Evolutionary conservation across 1,140 invertebrate species (phyloP), one percentile per base, ranked within the genome.

Genomic region (Sogatella furcifera): DNA sequence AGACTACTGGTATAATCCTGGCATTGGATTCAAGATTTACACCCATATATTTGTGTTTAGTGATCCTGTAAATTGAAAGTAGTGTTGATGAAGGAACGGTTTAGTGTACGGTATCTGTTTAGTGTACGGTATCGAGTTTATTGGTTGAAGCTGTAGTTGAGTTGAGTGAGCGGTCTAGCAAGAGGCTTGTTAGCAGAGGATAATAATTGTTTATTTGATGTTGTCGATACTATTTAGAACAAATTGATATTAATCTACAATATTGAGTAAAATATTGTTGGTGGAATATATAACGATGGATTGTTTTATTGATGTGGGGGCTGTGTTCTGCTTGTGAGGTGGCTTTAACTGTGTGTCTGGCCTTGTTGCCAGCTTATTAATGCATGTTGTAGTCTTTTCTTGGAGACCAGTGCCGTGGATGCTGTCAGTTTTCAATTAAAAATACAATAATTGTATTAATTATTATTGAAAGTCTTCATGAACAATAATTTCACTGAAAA

Each of bases 181-280:
- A 54, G 64, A 41, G 64, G 64, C 64, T 66, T 66, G 64, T 66
- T 66, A 62, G 64, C 64, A 62, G 57, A 57, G 64, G 64, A 53
- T 38, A 55, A 49, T 52, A 61, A n/a, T 61, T 24, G 15, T 49
- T 49, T n/a, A n/a, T 60, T 41, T 56, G 14, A 31, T 31, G n/a
- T 56, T 55, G 41, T 31, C 21, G 4, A 31, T 17, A 38, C 31
- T 17, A 55, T 34, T 4, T 53, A 28, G 24, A 4, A 21, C 31
- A 34, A 14, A 53, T 53, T 24, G 17, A 28, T 15, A 21, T 19
- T 53, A 21, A 14, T 19, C 24, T 53, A 28, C 31, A 53, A 53
- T 14, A 34, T 19, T 34, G 31, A 24, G 24, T 53, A n/a, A n/a
- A 17, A 53, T n/a, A n/a, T 34, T 28, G 17, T 53, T 24, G 52